Percentiles rank a stretch among this genome's conserved stretches.
Conservation (phyloP, 2,888 invertebrate genomes). For the Hydropsyche betteni region DNA sequence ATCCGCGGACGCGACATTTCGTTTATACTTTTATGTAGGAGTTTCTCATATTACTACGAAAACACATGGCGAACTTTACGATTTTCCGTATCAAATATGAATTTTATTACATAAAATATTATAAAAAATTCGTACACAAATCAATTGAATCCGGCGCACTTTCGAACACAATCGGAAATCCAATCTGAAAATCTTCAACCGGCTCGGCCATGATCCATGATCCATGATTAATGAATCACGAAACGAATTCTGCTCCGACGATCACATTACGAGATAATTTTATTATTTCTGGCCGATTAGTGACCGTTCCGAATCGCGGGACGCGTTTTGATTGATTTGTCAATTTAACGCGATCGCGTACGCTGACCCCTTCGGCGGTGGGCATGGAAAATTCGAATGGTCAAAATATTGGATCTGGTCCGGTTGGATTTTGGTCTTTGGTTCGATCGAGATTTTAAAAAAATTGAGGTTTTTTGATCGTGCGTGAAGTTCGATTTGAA, state of each 20-base stretch:
- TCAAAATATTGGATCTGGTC: background rate
- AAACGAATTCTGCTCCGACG: constrained; percentile 8
- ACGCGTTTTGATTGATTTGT: constrained; percentile 14
- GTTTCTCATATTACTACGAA: no score
- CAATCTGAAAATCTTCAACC: constrained; percentile 1
- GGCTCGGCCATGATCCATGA: background rate
- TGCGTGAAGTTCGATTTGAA: no score
- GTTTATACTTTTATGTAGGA: no score
- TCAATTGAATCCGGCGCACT: no score
- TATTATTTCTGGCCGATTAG: background rate
- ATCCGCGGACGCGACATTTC: no score
- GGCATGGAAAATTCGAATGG: background rate
- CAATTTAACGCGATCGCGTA: background rate
- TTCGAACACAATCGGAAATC: background rate
- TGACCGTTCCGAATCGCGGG: background rate
- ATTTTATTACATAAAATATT: no score
- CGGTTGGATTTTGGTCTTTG: no score
- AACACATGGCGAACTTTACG: no score
- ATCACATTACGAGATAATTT: constrained; percentile 20
- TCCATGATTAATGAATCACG: constrained; percentile 12
- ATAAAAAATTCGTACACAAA: no score
- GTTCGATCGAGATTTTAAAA: no score
- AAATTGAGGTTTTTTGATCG: no score
- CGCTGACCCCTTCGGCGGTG: background rate
- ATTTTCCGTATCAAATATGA: no score